Evolutionary conservation across 1,140 invertebrate species (phyloP).

Genomic region (Neodiprion fabricii): DNA sequence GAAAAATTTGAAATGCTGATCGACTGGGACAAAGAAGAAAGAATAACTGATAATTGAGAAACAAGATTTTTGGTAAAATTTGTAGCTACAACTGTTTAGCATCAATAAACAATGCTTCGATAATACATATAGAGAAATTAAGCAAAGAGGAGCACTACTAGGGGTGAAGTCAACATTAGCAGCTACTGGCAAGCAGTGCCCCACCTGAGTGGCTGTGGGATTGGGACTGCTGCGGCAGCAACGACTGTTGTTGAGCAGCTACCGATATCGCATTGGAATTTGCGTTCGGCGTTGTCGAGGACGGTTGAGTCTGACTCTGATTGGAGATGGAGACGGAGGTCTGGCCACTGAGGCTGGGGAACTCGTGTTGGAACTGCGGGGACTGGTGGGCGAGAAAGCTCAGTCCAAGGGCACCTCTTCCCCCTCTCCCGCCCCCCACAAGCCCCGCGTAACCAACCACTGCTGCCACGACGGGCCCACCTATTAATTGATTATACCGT

Average conservation of each 20-base stretch:
- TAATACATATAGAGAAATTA: conserved; percentile 3
- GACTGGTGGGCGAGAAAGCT: conserved; percentile 72
- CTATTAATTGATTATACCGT: conserved; percentile 42
- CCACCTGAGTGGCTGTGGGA: conserved; percentile 55
- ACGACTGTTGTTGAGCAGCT: conserved; percentile 45
- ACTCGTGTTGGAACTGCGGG: conserved; percentile 84
- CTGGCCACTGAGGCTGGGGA: conserved; percentile 74
- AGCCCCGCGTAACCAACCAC: conserved; percentile 52
- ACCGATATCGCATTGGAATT: conserved; percentile 43
- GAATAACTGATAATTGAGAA: not conserved
- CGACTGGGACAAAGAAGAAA: not conserved
- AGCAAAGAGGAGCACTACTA: conserved; percentile 33
- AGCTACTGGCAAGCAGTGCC: conserved; percentile 43
- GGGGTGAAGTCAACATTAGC: conserved; percentile 29
- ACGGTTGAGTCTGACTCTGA: conserved; percentile 47
- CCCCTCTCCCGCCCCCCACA: conserved; percentile 49
- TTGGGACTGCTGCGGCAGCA: conserved; percentile 49
- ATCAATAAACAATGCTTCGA: not conserved
- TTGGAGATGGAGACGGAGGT: conserved; percentile 44
- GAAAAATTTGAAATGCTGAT: too few species aligned
- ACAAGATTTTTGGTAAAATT: not conserved
- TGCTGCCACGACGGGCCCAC: conserved; percentile 45
- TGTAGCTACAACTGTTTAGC: not conserved
- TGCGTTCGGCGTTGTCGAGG: conserved; percentile 43
- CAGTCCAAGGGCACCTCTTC: conserved; percentile 58